phyloP scores from a whole-genome alignment of 2,888 invertebrate species.

The Tupiocoris notatus region DNA sequence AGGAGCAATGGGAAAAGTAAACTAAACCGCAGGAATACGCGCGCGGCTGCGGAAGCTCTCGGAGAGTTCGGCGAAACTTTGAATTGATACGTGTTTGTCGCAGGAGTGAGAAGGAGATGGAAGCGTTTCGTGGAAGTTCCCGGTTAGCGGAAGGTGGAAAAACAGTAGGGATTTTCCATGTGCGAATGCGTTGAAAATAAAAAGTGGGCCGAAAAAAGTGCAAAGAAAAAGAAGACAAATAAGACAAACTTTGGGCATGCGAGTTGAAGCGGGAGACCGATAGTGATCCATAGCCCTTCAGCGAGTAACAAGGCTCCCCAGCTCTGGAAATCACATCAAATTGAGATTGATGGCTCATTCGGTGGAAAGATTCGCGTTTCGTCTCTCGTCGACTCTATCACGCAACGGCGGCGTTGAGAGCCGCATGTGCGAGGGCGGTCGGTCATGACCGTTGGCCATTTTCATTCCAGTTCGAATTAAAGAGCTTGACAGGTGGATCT shows the following conservation, averaged over 20 bases:
- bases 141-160: neutral
- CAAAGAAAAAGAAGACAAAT: neutral
- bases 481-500: no score
- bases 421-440: no score
- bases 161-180: neutral
- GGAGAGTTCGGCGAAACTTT: neutral
- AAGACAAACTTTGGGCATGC: neutral
- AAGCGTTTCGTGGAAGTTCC: neutral
- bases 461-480: no score
- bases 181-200: no score
- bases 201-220: neutral
- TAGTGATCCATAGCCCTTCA: constrained; percentile 29
- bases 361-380: constrained; percentile 1
- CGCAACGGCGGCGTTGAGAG: no score
- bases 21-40: neutral
- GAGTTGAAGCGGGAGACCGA: neutral
- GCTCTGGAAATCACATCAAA: constrained; percentile 17
- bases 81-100: neutral
- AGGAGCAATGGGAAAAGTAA: neutral
- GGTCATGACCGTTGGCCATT: no score
- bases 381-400: no score
- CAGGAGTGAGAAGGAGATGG: neutral
- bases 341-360: constrained; percentile 34
- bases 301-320: neutral
- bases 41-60: neutral